Percentiles rank a stretch among this genome's conserved stretches.
These are phyloP conservation scores for Fringilla coelebs DNA, from an alignment of 2,797 vertebrate genomes.

Conservation along the genomic window DNA sequence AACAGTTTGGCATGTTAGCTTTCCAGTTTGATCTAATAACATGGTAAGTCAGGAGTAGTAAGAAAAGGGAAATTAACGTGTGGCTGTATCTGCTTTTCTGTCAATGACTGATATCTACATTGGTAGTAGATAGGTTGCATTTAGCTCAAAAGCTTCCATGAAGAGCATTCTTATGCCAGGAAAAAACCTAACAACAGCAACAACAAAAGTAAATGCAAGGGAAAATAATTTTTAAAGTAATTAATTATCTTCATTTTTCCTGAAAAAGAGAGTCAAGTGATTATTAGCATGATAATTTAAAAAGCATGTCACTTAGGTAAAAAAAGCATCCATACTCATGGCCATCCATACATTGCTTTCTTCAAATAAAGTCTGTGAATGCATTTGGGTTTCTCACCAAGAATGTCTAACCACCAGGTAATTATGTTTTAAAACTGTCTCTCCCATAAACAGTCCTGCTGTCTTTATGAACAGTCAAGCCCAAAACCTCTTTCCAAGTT, in stretches of 20 bases:
- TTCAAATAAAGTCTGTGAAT: not conserved
- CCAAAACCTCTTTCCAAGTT: not conserved
- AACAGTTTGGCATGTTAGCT: not conserved
- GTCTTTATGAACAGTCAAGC: not conserved
- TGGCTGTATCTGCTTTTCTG: not conserved
- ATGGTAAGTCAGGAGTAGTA: not conserved
- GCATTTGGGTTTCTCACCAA: not conserved
- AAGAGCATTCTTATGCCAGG: not conserved
- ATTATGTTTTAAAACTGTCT: not conserved
- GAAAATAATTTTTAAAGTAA: not conserved
- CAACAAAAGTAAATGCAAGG: not conserved
- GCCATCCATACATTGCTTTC: not conserved
- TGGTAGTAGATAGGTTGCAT: not conserved
- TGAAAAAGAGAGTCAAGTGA: not conserved
- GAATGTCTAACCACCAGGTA: not conserved
- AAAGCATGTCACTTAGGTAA: not conserved
- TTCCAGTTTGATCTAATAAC: not conserved
- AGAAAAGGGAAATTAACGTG: not conserved
- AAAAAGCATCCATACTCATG: not conserved
- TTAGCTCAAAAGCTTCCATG: not conserved
- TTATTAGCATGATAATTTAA: not conserved
- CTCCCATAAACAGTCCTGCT: not conserved
- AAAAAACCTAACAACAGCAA: not conserved
- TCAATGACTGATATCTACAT: not conserved
- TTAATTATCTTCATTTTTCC: not conserved